Evolutionary conservation across 2,113 vertebrate genomes (phyloP), one percentile per base, ranked within the genome.

Genomic region (Raja brachyura): DNA sequence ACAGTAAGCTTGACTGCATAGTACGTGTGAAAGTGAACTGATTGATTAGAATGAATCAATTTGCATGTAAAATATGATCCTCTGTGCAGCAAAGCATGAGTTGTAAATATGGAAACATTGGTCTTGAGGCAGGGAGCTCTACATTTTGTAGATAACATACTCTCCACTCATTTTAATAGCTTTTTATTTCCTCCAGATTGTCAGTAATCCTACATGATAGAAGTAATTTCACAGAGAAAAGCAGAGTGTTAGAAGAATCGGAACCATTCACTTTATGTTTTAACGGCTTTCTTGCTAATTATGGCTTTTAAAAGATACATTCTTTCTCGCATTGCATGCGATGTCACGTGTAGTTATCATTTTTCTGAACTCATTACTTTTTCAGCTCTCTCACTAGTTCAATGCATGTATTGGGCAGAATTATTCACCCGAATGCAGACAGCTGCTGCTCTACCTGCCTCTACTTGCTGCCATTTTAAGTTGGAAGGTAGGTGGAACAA

Each of bases 31-130:
- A 77, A 77, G 31, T 77, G 75, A 77, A 77, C 75, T 75, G 74
- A 77, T 77, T 77, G 20, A 77, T 77, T 31, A 13, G 75, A 77
- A 77, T 77, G n/a, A 77, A 77, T 77, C 75, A 77, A 77, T 77
- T 77, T 77, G 75, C 75, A 77, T 77, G n/a, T 77, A 77, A 77
- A 77, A 77, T 77, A 16, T 77, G 33, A 77, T 77, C 11, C 31
- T 77, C n/a, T 77, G n/a, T 33, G n/a, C n/a, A 77, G 9, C n/a
- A 77, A 33, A 77, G 75, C n/a, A 33, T 77, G n/a, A 76, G n/a
- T 14, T 75, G 75, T 33, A 31, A 77, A 33, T 77, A 5, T 77
- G 33, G n/a, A 33, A 33, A 77, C 5, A 33, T 10, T 33, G 75
- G 20, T 59, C 81, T 85, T 59, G 20, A 85, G 81, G 81, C 81